Conservation (phyloP, 1,140 invertebrate genomes). For the Parapsyche elsis region DNA sequence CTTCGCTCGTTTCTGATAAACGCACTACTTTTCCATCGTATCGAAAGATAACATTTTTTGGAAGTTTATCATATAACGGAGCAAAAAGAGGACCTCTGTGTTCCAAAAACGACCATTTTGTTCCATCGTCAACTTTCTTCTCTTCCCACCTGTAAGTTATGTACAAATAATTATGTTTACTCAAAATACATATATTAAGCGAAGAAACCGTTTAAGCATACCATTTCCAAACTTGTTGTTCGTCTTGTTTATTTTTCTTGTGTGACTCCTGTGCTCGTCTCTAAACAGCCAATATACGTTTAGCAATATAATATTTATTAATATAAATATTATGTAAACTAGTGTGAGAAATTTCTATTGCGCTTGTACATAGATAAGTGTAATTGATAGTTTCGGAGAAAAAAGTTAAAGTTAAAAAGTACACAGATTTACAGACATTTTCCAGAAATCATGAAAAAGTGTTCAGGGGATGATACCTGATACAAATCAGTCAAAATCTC, state of each 20-base stretch:
- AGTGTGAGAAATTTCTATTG: too few species aligned
- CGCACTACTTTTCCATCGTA: conserved; percentile 94
- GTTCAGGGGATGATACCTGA: too few species aligned
- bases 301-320: too few species aligned
- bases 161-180: not conserved
- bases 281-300: too few species aligned
- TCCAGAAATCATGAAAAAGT: too few species aligned
- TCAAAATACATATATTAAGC: not conserved
- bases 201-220: conserved; percentile 64
- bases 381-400: too few species aligned
- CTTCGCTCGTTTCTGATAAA: conserved; percentile 86
- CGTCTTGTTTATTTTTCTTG: conserved; percentile 84
- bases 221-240: conserved; percentile 95
- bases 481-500: too few species aligned
- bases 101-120: conserved; percentile 96
- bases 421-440: too few species aligned
- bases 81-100: conserved; percentile 99
- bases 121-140: conserved; percentile 90
- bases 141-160: conserved; percentile 92
- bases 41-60: conserved; percentile 89
- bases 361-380: too few species aligned
- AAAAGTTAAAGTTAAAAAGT: too few species aligned
- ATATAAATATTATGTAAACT: too few species aligned
- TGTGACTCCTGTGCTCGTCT: too few species aligned
- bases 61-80: conserved; percentile 91